Evolutionary conservation across 2,888 invertebrate species (phyloP).

Genomic region (Ormia ochracea): DNA sequence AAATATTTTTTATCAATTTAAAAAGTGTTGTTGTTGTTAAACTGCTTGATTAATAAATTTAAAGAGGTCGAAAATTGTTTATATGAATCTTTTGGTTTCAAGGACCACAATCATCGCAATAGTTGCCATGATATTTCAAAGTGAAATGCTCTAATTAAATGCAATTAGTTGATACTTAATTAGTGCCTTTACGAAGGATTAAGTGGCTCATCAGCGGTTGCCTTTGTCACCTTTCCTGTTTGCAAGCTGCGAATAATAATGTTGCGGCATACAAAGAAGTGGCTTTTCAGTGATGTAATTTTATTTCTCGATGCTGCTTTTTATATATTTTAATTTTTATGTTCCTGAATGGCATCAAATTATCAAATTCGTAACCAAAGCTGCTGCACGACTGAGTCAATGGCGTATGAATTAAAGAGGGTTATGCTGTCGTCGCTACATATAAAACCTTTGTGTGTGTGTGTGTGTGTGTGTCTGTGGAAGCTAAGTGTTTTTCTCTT

Average conservation of each 20-base stretch:
- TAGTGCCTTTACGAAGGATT: too few relatives aligned
- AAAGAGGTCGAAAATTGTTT: too few relatives aligned
- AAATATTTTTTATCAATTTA: too few relatives aligned
- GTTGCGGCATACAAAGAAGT: not conserved
- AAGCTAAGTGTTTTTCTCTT: too few relatives aligned
- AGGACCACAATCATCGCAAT: not conserved
- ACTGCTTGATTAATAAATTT: too few relatives aligned
- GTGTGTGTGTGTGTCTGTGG: not conserved
- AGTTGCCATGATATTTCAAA: not conserved
- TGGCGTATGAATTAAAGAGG: not conserved
- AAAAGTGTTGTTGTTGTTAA: too few relatives aligned
- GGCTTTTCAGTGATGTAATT: slow-evolving; percentile 38
- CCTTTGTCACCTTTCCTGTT: not conserved
- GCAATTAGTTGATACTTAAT: too few relatives aligned
- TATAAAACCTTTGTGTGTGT: too few relatives aligned
- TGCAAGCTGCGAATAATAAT: not conserved
- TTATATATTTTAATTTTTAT: slow-evolving; percentile 18
- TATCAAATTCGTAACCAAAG: slow-evolving; percentile 13
- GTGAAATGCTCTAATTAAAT: slow-evolving; percentile 19
- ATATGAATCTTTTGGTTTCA: not conserved
- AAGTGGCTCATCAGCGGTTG: slow-evolving; percentile 1
- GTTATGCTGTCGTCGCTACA: too few relatives aligned
- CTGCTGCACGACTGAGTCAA: not conserved
- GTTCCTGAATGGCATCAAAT: slow-evolving; percentile 48
- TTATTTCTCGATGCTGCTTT: not conserved